phyloP scores from a whole-genome alignment of 2,888 invertebrate species.

The Selenia dentaria region DNA sequence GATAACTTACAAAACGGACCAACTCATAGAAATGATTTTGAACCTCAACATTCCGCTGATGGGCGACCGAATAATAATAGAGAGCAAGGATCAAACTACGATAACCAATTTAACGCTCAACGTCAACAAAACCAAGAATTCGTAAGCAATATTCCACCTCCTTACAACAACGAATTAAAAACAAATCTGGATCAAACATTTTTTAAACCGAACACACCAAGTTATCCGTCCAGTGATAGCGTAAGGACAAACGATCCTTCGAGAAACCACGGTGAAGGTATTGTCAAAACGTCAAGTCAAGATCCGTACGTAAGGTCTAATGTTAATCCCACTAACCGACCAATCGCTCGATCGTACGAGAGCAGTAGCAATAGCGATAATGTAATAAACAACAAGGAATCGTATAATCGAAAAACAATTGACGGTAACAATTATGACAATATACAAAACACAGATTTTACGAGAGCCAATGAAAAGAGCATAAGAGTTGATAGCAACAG shows the following conservation, averaged over 20 bases:
- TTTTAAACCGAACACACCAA: neutral
- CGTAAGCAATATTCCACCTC: neutral
- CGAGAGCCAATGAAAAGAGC: neutral
- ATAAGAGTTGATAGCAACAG: neutral
- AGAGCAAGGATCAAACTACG: neutral
- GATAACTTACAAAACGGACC: slow-evolving; percentile 4
- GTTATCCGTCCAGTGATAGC: neutral
- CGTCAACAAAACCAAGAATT: neutral
- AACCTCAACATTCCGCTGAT: neutral
- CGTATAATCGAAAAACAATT: neutral
- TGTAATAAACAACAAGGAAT: neutral
- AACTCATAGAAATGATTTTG: neutral
- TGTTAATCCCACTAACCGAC: neutral
- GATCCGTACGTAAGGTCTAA: neutral
- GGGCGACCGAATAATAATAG: neutral
- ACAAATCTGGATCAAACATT: neutral
- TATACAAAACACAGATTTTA: slow-evolving; percentile 3
- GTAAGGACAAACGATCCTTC: neutral
- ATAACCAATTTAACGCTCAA: neutral
- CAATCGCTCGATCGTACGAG: neutral
- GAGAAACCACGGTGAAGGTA: too few species aligned
- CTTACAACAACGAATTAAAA: neutral
- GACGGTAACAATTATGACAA: neutral
- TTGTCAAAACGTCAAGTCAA: neutral
- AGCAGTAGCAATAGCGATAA: neutral